Evolutionary conservation across 2,888 invertebrate genomes (phyloP).

Genomic region (Melinaea marsaeus): DNA sequence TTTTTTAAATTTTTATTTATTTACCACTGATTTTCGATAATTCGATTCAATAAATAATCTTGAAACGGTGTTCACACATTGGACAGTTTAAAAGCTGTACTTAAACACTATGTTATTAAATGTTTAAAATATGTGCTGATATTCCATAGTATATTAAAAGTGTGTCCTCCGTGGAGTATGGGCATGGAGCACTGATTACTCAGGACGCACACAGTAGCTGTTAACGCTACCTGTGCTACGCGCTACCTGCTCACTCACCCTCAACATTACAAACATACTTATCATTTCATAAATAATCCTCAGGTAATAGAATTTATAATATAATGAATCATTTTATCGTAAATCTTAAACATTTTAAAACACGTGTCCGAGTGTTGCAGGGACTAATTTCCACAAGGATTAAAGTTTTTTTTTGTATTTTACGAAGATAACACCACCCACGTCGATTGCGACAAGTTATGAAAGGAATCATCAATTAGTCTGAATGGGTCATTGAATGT

Average conservation of each 20-base stretch:
- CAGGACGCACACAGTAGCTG: constrained; percentile 70
- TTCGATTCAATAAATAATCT: no score
- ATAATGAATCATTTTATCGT: constrained; percentile 51
- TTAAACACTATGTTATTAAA: no score
- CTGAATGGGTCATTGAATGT: constrained; percentile 33
- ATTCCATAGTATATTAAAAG: background rate
- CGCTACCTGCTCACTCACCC: constrained; percentile 52
- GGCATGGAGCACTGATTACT: constrained; percentile 54
- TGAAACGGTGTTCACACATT: no score
- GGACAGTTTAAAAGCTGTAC: no score
- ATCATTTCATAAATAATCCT: constrained; percentile 67
- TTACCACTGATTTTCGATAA: no score
- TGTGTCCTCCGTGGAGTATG: constrained; percentile 40
- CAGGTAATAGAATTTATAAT: constrained; percentile 50
- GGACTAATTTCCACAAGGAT: constrained; percentile 73
- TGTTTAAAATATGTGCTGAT: background rate
- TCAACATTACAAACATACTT: constrained; percentile 55
- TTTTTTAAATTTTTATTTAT: no score
- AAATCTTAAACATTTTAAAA: constrained; percentile 74
- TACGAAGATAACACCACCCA: constrained; percentile 68
- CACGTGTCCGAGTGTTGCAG: constrained; percentile 75
- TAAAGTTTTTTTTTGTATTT: constrained; percentile 54
- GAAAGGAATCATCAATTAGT: constrained; percentile 30
- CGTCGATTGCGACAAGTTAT: constrained; percentile 51
- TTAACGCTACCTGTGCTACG: constrained; percentile 74